A percentile compares a stretch with the other conserved stretches of the same genome.
Conservation (phyloP, 2,113 vertebrate genomes). For the Phainopepla nitens region DNA sequence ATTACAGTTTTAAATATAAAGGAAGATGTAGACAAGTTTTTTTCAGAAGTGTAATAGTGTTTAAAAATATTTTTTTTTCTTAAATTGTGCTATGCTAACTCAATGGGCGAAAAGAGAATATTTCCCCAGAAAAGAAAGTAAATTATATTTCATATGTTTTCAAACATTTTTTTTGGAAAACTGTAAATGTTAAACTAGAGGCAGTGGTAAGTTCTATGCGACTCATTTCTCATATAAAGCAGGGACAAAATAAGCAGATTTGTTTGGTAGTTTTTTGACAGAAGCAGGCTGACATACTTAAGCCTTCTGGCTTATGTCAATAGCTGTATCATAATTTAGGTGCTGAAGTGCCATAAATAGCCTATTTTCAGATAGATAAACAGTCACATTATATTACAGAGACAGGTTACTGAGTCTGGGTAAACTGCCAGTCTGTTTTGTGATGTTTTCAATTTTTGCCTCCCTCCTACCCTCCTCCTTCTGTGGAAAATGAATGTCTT, state of each 20-base stretch:
- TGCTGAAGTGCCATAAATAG: not conserved
- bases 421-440: not conserved
- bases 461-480: accelerated
- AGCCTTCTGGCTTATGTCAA: not conserved
- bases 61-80: not conserved
- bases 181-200: not conserved
- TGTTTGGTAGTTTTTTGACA: not conserved
- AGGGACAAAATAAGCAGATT: not conserved
- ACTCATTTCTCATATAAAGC: not conserved
- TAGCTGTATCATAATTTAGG: not conserved
- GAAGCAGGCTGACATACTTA: not conserved
- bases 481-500: not conserved
- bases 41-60: not conserved
- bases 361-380: not conserved
- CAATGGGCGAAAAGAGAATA: not conserved
- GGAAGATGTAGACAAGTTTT: not conserved
- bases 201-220: not conserved
- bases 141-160: not conserved
- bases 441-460: not conserved
- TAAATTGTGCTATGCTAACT: not conserved
- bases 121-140: not conserved
- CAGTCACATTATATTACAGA: not conserved
- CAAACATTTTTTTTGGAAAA: not conserved
- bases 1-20: not conserved
- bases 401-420: not conserved